Evolutionary conservation across 1,140 invertebrate genomes (phyloP), one percentile per base, ranked within the genome.

Genomic region (Ostrea edulis): DNA sequence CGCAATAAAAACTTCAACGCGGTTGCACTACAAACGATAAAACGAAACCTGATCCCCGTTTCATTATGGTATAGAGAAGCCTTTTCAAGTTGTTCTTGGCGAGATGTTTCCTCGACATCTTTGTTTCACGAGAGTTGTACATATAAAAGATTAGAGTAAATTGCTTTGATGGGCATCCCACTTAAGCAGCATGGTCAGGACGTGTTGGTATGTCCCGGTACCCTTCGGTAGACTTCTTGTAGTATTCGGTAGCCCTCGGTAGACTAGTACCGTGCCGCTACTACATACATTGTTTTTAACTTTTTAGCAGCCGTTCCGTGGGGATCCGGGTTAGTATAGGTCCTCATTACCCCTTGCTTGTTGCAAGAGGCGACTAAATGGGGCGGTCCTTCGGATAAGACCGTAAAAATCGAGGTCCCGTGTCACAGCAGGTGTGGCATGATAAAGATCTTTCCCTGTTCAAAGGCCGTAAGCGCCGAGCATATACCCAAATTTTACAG

Each of bases 11-110:
- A 77, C 68, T 77, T 77, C 68, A 77, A 77, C 68, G 29, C 29
- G 68, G 68, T 77, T 77, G 68, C 68, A 29, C 29, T 77, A 77
- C 68, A 77, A 77, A 77, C 68, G 68, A 77, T 77, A 77, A 77
- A 77, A 77, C 9, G 68, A 77, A 77, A 77, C 68, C 14, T 12
- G 68, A 77, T 29, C 68, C 11, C 25, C 68, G 25, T 35, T 77
- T 77, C 68, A 77, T 44, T 77, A 77, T 25, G 14, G 68, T 4
- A 44, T 29, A 11, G 29, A 9, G 22, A 62, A 77, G 29, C 8
- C 68, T 29, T 77, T 77, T 35, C 68, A 44, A 77, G 68, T 77
- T 77, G 68, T 35, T 77, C 68, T 77, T 77, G 68, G 25, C 68
- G 29, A 22, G 22, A 71, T 11, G 9, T 8, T 22, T 71, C 8